Conservation (phyloP, 1,140 invertebrate genomes). For the Grapholita molesta region DNA sequence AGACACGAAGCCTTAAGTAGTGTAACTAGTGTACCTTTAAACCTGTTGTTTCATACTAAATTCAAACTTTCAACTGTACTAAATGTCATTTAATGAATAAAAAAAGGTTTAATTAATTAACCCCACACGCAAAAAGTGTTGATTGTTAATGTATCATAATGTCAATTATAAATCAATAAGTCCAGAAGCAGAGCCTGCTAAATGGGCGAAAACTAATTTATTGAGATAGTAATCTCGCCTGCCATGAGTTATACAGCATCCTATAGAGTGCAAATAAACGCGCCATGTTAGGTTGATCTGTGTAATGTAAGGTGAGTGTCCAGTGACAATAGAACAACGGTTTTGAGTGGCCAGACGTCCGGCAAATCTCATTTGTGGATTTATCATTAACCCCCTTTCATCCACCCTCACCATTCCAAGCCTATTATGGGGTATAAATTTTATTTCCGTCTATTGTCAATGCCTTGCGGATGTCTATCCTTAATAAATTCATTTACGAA, state of each 20-base stretch:
- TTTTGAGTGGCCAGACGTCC: conserved; percentile 72
- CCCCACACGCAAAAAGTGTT: neutral
- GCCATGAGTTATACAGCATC: conserved; percentile 26
- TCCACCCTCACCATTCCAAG: conserved; percentile 59
- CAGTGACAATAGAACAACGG: conserved; percentile 63
- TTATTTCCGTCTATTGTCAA: conserved; percentile 61
- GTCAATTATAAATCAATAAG: neutral
- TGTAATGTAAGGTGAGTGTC: conserved; percentile 73
- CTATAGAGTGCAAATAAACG: conserved; percentile 40
- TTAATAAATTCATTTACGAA: conserved; percentile 38
- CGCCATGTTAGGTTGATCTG: conserved; percentile 44
- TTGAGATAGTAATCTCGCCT: neutral
- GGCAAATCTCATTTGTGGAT: conserved; percentile 77
- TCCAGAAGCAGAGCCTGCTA: neutral
- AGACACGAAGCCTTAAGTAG: too few species aligned
- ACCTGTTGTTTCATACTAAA: too few species aligned
- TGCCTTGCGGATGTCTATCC: conserved; percentile 57
- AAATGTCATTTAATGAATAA: too few species aligned
- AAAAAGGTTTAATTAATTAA: neutral
- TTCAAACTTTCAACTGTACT: too few species aligned
- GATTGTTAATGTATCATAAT: neutral
- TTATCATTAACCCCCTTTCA: conserved; percentile 77
- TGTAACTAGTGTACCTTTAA: too few species aligned
- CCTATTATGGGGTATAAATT: conserved; percentile 73
- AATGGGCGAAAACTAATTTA: neutral